These are phyloP conservation scores for Macrostomum cliftonense DNA, from an alignment of 2,888 invertebrate species.

Conservation along the genomic window DNA sequence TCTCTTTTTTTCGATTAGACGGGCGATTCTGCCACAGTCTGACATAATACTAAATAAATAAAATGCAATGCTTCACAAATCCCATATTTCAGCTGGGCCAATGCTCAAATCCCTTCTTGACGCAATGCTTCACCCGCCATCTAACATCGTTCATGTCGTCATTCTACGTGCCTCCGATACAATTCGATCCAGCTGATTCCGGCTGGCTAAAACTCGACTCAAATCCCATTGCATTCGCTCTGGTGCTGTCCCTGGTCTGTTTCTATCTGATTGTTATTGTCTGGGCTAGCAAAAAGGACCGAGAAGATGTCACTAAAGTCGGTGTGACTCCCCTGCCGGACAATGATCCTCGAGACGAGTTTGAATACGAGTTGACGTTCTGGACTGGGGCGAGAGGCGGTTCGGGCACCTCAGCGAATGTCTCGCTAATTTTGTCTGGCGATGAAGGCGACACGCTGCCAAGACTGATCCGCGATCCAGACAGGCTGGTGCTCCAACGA, in stretches of 20 bases:
- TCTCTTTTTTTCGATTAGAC: no score
- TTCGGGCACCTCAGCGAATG: conserved; percentile 14
- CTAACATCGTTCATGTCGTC: background rate
- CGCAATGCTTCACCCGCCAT: conserved; percentile 1
- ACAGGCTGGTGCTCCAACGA: conserved; percentile 22
- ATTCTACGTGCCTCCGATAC: background rate
- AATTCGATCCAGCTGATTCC: background rate
- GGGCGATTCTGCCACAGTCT: no score
- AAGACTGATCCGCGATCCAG: conserved; percentile 20
- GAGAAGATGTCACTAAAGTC: conserved; percentile 15
- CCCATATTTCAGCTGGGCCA: no score
- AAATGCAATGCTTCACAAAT: no score
- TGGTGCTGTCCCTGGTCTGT: background rate
- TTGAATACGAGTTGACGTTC: conserved; percentile 20
- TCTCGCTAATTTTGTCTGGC: conserved; percentile 23
- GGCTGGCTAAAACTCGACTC: background rate
- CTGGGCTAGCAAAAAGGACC: conserved; percentile 2
- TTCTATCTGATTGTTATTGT: conserved; percentile 3
- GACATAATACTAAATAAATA: no score
- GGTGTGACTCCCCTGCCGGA: conserved; percentile 28
- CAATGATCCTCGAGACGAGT: conserved; percentile 26
- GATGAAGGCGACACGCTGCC: conserved; percentile 25
- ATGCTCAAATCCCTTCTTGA: background rate
- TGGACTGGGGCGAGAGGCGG: no score
- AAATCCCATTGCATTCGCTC: conserved; percentile 3